Base-by-base conservation (phyloP, 2,113 vertebrate genomes). In the Nyctereutes procyonoides region DNA sequence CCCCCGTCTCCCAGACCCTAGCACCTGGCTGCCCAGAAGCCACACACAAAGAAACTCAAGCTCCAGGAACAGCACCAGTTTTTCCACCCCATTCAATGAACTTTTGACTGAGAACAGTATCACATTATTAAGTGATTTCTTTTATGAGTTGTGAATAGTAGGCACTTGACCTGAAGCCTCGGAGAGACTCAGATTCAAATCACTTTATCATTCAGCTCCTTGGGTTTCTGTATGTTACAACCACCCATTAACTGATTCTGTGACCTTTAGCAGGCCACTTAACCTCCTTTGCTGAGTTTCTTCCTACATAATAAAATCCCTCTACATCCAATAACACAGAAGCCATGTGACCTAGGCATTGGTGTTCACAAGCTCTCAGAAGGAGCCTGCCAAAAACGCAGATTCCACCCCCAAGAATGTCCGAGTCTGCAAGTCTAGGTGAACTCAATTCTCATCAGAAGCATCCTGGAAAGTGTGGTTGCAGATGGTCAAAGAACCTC, bases 131-230 rank as follows among this genome's bases (percentile, higher is more conserved):
- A 93, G 81, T 93, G 77, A 86, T 74, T 92, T 53, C 79, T 93
- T 89, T 94, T 74, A 94, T 62, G 79, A 95, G 67, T 93, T 95
- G 94, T 92, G 97, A 95, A 96, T 84, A 77, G 24, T 74, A 69
- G 71, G 65, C 58, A 85, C 92, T 97, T 97, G 95, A 96, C 93
- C 97, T 22, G 28, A 88, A 95, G 62, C 73, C 67, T 97, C 69
- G 11, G 17, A 56, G 60, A 96, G 43, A 67, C 43, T 63, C 9
- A 1, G 82, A 93, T 58, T 67, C 67, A 69, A 73, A 91, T 53
- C 8, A 9, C 58, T 92, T 62, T 43, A 38, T 90, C 92, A 60
- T 63, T 43, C 83, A 38, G 1, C 15, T 79, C 30, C 83, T 67
- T 28, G 63, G 81, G 20, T 60, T 58, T 69, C 63, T 80, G 53